Evolutionary conservation across 2,888 invertebrate species (phyloP).

Genomic region (Mythimna albipuncta): DNA sequence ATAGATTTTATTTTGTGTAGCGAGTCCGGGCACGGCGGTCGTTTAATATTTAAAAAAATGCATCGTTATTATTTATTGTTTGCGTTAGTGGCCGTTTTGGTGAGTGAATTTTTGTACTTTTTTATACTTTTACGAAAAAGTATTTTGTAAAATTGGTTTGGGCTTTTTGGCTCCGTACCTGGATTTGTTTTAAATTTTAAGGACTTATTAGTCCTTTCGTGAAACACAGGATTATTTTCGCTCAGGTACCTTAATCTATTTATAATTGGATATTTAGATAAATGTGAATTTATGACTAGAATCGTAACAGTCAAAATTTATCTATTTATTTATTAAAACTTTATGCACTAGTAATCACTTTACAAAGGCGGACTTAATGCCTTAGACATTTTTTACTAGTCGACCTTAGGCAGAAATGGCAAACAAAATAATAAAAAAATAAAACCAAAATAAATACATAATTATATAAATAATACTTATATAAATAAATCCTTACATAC

Average conservation of each 20-base stretch:
- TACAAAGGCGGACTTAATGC: too few relatives aligned
- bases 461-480: too few relatives aligned
- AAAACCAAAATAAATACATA: too few relatives aligned
- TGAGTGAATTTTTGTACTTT: conserved; percentile 17
- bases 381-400: too few relatives aligned
- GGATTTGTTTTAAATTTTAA: not conserved
- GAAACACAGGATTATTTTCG: not conserved
- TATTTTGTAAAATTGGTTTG: not conserved
- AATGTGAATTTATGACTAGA: not conserved
- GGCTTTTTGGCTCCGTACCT: not conserved
- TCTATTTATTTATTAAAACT: too few relatives aligned
- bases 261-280: not conserved
- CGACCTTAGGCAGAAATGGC: too few relatives aligned
- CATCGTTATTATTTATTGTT: not conserved
- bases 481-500: too few relatives aligned
- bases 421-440: too few relatives aligned
- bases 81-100: conserved; percentile 24
- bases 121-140: not conserved
- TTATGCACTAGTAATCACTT: too few relatives aligned
- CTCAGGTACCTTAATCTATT: not conserved
- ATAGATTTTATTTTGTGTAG: conserved; percentile 25
- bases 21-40: conserved; percentile 3
- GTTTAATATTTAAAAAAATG: conserved; percentile 34
- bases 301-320: not conserved
- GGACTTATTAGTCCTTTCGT: not conserved